phyloP scores from a whole-genome alignment of 2,888 invertebrate genomes.

The Cephalotes varians region DNA sequence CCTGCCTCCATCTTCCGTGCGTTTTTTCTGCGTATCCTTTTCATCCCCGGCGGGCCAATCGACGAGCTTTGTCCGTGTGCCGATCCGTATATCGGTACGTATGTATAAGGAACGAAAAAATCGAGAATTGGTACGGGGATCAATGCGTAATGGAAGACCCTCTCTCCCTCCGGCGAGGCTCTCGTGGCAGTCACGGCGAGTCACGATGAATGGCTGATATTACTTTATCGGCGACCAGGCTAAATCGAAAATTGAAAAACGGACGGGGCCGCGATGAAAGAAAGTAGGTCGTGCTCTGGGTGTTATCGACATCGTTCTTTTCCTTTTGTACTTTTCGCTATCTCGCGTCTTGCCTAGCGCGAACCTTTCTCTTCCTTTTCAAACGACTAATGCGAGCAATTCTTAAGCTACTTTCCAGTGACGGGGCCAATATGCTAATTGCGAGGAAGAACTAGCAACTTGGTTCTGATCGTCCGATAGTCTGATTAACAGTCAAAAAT shows the following conservation, averaged over 20 bases:
- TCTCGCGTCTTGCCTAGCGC: slow-evolving; percentile 41
- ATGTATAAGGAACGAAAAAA: slow-evolving; percentile 64
- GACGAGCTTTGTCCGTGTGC: slow-evolving; percentile 63
- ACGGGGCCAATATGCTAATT: slow-evolving; percentile 46
- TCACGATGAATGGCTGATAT: slow-evolving; percentile 71
- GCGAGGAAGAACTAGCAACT: background rate
- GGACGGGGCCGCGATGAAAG: slow-evolving; percentile 58
- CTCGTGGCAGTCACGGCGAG: slow-evolving; percentile 48
- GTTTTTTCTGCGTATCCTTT: slow-evolving; percentile 40
- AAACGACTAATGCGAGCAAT: slow-evolving; percentile 24
- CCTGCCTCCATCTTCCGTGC: slow-evolving; percentile 25
- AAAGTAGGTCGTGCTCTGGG: slow-evolving; percentile 67
- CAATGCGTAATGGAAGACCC: slow-evolving; percentile 71
- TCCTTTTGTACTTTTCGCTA: slow-evolving; percentile 42
- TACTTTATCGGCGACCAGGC: slow-evolving; percentile 70
- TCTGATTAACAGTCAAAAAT: background rate
- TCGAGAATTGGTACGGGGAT: slow-evolving; percentile 55
- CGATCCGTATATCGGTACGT: slow-evolving; percentile 62
- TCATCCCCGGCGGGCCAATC: slow-evolving; percentile 56
- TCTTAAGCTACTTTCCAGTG: slow-evolving; percentile 34
- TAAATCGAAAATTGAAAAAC: slow-evolving; percentile 75
- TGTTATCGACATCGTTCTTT: slow-evolving; percentile 41
- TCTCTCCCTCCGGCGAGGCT: slow-evolving; percentile 31
- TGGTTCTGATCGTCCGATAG: background rate
- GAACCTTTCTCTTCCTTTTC: slow-evolving; percentile 46